These are phyloP conservation scores for Irena cyanogastra DNA, from an alignment of 2,113 vertebrate genomes.

Conservation along the genomic window DNA sequence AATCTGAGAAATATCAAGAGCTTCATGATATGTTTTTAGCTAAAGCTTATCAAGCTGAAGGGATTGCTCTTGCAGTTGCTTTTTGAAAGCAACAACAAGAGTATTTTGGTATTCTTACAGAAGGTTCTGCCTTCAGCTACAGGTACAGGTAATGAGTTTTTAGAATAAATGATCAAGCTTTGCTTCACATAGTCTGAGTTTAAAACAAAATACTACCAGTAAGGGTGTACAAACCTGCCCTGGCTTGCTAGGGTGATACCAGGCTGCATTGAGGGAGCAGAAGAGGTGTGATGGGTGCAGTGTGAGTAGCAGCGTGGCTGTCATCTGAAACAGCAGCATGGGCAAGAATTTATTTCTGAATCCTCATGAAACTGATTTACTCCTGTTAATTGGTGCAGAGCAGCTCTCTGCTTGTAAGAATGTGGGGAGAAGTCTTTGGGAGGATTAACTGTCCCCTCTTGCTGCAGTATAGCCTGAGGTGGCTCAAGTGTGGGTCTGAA, in stretches of 20 bases:
- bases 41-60: background rate
- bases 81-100: background rate
- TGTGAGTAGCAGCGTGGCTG: background rate
- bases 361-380: background rate
- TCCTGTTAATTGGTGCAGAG: background rate
- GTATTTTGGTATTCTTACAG: background rate
- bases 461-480: fast-evolving
- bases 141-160: background rate
- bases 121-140: background rate
- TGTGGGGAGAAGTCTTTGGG: background rate
- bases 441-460: background rate
- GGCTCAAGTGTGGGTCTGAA: background rate
- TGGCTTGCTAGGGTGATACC: background rate
- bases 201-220: background rate
- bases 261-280: background rate
- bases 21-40: background rate
- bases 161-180: background rate
- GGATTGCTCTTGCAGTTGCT: background rate
- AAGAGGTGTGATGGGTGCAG: fast-evolving
- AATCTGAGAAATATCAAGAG: background rate
- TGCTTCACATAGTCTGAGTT: background rate
- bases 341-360: background rate
- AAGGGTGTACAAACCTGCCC: background rate
- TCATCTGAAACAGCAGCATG: background rate
- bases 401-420: background rate